Percentiles rank a stretch among this genome's conserved stretches.
phyloP scores from a whole-genome alignment of 2,888 invertebrate species.

The Oxystoma pomonae region DNA sequence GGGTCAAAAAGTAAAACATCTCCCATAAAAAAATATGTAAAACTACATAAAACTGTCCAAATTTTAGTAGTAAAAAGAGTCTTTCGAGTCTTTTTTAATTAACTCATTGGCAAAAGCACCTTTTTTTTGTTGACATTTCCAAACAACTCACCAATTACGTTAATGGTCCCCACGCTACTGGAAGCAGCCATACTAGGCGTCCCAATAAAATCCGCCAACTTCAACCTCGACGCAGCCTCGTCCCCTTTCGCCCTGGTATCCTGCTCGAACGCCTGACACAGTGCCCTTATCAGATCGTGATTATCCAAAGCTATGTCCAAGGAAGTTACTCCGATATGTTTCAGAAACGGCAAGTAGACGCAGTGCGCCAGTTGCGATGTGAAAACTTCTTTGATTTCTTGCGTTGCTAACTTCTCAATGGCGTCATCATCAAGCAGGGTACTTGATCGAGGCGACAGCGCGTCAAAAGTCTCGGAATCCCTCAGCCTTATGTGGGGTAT shows the following conservation, averaged over 20 bases:
- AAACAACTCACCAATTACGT: constrained; percentile 19
- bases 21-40: too few species aligned
- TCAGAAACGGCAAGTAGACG: constrained; percentile 72
- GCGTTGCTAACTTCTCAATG: constrained; percentile 52
- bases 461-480: constrained; percentile 54
- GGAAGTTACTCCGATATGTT: constrained; percentile 66
- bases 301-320: constrained; percentile 74
- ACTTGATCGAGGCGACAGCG: constrained; percentile 47
- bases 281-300: constrained; percentile 67
- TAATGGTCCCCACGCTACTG: constrained; percentile 72
- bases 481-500: constrained; percentile 44
- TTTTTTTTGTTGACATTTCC: too few species aligned
- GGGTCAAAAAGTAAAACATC: too few species aligned
- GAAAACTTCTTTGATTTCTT: constrained; percentile 80
- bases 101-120: too few species aligned
- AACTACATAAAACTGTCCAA: too few species aligned
- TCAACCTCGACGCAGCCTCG: constrained; percentile 24
- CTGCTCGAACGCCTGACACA: constrained; percentile 73
- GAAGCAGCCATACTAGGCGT: constrained; percentile 31
- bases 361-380: constrained; percentile 80
- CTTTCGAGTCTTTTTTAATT: too few species aligned
- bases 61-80: too few species aligned
- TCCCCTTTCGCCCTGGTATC: constrained; percentile 36
- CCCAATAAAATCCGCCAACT: constrained; percentile 26
- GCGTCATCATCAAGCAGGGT: constrained; percentile 32